Base-by-base conservation (phyloP, 2,888 invertebrate species). In the Eupithecia abbreviata region DNA sequence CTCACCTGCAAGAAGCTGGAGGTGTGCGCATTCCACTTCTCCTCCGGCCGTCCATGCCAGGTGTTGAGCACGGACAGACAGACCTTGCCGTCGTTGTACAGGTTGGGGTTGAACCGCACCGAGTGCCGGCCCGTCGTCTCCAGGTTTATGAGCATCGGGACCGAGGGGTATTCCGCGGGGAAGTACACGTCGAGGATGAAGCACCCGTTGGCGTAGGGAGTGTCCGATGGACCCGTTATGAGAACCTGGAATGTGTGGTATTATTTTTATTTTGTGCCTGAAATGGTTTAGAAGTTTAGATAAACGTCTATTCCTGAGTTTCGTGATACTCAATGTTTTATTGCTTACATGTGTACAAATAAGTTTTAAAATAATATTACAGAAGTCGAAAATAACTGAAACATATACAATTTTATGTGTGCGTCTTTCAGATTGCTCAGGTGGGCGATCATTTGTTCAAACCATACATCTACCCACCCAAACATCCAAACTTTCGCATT, bases 11-110 rank as follows among this genome's bases (percentile, higher is more conserved):
- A 95, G 89, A 99, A 98, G 90, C 98, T 98, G 68, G 98, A 98
- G 0, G 98, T 99, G 90, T 98, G 98, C 79, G 98, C 97, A 93
- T 98, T 99, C 99, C 99, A 99, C 91, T 98, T 98, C 93, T 99
- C 99, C 93, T 99, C 99, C 43, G 99, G 99, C 74, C 98, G 95
- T 9, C 99, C 99, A 91, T 99, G 98, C 99, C 99, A 99, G 3
- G 99, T 99, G 93, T 99, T 99, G 82, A 99, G 95, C 82, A 99
- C 98, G 83, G 98, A 98, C 88, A 99, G 97, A 91, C 99, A 99
- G 86, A 95, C 94, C 96, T 99, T 99, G 82, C 99, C 99, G 93
- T 99, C 98, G 95, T 98, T 98, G 93, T 98, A 98, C 74, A 98
- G 96, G 96, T 98, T 98, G 80, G 98, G 98, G 96, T 98, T 98